Conservation (phyloP, 2,888 invertebrate species). For the Mythimna loreyi region DNA sequence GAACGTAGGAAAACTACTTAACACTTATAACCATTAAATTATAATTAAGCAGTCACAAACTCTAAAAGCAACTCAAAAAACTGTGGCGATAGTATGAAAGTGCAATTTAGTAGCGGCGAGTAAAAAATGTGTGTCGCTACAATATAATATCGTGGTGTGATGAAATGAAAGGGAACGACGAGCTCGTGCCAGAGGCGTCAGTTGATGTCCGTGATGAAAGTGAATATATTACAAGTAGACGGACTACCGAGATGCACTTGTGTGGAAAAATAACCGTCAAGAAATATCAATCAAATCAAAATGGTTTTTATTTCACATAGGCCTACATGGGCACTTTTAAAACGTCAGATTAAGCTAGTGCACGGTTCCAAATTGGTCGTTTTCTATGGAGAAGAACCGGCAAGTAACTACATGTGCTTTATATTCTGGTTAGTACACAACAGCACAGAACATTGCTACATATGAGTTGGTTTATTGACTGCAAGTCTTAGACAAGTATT, state of each 20-base stretch:
- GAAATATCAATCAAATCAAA: no score
- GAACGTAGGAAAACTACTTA: neutral
- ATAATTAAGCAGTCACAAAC: conserved; percentile 3
- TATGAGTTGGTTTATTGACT: no score
- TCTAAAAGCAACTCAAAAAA: neutral
- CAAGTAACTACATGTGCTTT: no score
- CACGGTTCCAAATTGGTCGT: no score
- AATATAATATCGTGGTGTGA: conserved; percentile 43
- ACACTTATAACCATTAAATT: neutral
- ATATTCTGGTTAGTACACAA: no score
- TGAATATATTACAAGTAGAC: conserved; percentile 13
- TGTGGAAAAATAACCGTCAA: no score
- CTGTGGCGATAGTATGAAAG: conserved; percentile 41
- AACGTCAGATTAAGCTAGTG: no score
- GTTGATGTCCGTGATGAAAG: conserved; percentile 13
- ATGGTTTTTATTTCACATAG: no score
- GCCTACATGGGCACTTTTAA: no score
- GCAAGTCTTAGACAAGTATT: no score
- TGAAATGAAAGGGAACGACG: conserved; percentile 52
- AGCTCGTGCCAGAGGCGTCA: conserved; percentile 1
- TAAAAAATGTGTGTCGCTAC: conserved; percentile 54
- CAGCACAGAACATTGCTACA: no score
- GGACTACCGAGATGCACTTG: neutral
- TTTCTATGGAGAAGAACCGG: no score
- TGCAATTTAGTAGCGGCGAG: conserved; percentile 50